Conservation (phyloP, 64 coral and sea anemone species). For the Acropora tenuis region DNA sequence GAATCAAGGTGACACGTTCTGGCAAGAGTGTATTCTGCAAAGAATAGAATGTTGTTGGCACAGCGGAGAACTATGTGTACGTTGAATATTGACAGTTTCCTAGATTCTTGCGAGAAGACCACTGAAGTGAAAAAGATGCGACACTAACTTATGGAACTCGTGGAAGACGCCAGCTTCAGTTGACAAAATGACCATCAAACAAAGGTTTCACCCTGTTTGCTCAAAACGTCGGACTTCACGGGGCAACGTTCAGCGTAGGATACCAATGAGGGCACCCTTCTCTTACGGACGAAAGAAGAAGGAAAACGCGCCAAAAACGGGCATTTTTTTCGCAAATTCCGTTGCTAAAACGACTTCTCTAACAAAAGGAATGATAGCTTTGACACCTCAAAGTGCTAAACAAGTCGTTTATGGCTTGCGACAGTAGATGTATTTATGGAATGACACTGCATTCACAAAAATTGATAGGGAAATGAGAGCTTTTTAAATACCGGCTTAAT, state of each 20-base stretch:
- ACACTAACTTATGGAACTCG: too few species aligned
- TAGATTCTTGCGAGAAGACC: too few species aligned
- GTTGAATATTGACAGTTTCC: too few species aligned
- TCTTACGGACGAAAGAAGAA: conserved; percentile 83
- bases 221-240: conserved; percentile 83
- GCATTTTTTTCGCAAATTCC: conserved; percentile 91
- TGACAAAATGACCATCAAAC: too few species aligned
- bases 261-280: conserved; percentile 71
- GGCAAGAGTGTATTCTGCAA: too few species aligned
- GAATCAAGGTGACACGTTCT: too few species aligned
- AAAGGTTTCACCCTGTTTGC: conserved; percentile 24
- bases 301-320: conserved; percentile 91
- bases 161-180: too few species aligned
- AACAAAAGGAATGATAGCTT: neutral
- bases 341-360: conserved; percentile 28
- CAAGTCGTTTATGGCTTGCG: neutral
- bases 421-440: neutral
- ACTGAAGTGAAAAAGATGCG: too few species aligned
- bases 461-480: neutral
- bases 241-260: conserved; percentile 88
- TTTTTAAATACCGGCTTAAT: neutral
- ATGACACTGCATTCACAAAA: conserved; percentile 42
- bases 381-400: neutral
- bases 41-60: too few species aligned
- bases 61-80: too few species aligned